Percentiles rank a stretch among this genome's conserved stretches.
Conservation (phyloP, 2,888 invertebrate species). For the Lasioglossum vierecki region DNA sequence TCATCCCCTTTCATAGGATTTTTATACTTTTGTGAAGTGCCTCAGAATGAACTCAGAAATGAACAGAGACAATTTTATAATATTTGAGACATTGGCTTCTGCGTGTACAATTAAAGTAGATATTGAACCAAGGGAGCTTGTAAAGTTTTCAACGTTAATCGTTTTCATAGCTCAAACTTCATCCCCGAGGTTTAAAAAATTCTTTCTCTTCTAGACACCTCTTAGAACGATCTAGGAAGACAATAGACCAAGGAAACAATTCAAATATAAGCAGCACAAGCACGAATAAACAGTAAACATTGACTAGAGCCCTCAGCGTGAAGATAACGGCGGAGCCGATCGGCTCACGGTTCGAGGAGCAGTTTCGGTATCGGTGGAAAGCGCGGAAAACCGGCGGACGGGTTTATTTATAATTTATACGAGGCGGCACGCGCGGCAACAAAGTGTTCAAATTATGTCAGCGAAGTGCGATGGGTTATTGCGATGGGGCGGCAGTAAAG, state of each 20-base stretch:
- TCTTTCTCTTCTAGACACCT: no score
- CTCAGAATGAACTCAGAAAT: no score
- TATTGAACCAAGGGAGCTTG: no score
- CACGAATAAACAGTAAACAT: neutral
- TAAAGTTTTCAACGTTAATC: no score
- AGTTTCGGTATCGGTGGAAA: neutral
- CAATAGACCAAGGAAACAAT: neutral
- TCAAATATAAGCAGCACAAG: neutral
- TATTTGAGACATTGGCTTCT: no score
- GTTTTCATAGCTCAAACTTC: no score
- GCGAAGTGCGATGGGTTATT: conserved; percentile 46
- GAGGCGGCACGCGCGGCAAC: conserved; percentile 39
- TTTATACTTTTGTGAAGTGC: neutral
- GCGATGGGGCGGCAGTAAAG: conserved; percentile 58
- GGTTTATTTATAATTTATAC: conserved; percentile 63
- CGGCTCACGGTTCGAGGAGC: no score
- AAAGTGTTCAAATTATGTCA: conserved; percentile 63
- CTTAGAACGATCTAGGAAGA: neutral
- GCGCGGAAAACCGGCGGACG: neutral
- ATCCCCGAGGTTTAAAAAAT: no score
- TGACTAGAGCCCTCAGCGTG: neutral
- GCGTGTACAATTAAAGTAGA: no score
- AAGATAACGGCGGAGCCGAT: neutral
- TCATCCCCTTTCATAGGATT: neutral
- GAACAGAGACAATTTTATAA: no score